Base-by-base conservation (phyloP, 2,797 vertebrate genomes). In the Momotus momota region DNA sequence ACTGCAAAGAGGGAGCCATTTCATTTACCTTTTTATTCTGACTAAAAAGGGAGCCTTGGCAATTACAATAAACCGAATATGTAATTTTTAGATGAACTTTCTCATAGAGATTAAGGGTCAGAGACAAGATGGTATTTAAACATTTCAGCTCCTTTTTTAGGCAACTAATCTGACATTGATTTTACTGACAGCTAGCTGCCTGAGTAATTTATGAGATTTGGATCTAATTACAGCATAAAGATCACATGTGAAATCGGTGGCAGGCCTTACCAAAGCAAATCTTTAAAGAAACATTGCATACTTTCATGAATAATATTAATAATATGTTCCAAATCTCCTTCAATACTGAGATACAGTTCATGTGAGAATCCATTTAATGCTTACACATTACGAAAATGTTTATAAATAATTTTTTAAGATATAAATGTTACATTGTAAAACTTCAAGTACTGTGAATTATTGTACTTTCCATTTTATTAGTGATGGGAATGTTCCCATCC, bases 171-270 rank as follows among this genome's bases (percentile, higher is more conserved):
- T 86, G 66, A 43, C 60, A 73, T 33, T 66, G 70, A 84, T 94
- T 86, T 93, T 65, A 52, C 38, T 60, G 61, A 15, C 41, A 3
- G 6, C 35, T 64, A 71, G 43, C 35, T 93, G 67, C 40, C 61
- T 79, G 62, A 92, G 54, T 81, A 80, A 80, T 75, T 93, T 95
- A 70, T 88, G 88, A 86, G 62, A 81, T 51, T 62, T 84, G 12
- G 26, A 62, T 91, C 35, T 92, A 89, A 92, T 73, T 87, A 69
- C 43, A 46, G 29, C 48, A 17, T 62, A 88, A 70, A 85, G 58
- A 91, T 82, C 58, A 40, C 20, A 25, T 9, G 11, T 62, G 43
- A 81, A 86, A 2, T 35, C 71, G 69, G 31, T 69, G 31, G 15
- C 19, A 88, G 61, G 23, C 15, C 49, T 81, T 57, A 67, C 5